Percentiles rank a stretch among this genome's conserved stretches.
phyloP scores from a whole-genome alignment of 2,888 invertebrate genomes.

The Athetis lepigone region DNA sequence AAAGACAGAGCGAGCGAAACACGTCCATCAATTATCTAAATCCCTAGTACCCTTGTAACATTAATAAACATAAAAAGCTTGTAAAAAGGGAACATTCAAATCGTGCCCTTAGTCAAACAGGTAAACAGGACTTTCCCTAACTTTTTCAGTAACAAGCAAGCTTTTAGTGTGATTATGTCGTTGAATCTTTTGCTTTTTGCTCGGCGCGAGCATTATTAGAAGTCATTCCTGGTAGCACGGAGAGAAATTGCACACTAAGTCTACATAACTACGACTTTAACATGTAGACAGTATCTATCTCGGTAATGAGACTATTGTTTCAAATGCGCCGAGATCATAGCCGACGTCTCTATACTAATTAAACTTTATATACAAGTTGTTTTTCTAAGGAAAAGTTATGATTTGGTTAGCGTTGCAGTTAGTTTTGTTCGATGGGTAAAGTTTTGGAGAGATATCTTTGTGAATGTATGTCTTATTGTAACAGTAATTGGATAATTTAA shows the following conservation, averaged over 20 bases:
- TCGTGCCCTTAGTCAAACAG: conserved; percentile 38
- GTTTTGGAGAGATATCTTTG: conserved; percentile 1
- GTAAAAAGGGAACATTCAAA: conserved; percentile 26
- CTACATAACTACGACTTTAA: conserved; percentile 58
- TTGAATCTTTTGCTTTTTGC: conserved; percentile 79
- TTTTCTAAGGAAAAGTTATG: conserved; percentile 34
- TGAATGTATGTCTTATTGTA: too few relatives aligned
- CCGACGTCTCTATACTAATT: conserved; percentile 59
- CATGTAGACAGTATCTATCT: conserved; percentile 62
- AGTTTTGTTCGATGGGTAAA: conserved; percentile 20
- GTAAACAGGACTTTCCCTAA: conserved; percentile 63
- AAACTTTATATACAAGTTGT: conserved; percentile 52
- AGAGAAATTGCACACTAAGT: conserved; percentile 75
- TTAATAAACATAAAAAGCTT: conserved; percentile 31
- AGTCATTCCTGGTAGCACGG: conserved; percentile 72
- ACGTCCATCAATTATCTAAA: background rate
- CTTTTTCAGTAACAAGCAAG: conserved; percentile 73
- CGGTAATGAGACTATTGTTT: conserved; percentile 72
- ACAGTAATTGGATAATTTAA: too few relatives aligned
- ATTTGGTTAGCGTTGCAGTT: conserved; percentile 14
- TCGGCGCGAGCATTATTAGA: conserved; percentile 77
- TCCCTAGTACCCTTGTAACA: conserved; percentile 1
- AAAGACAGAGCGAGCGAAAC: background rate
- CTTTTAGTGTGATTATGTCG: conserved; percentile 87
- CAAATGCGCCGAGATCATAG: conserved; percentile 46